phyloP scores from a whole-genome alignment of 2,113 vertebrate genomes.

The Origma solitaria region DNA sequence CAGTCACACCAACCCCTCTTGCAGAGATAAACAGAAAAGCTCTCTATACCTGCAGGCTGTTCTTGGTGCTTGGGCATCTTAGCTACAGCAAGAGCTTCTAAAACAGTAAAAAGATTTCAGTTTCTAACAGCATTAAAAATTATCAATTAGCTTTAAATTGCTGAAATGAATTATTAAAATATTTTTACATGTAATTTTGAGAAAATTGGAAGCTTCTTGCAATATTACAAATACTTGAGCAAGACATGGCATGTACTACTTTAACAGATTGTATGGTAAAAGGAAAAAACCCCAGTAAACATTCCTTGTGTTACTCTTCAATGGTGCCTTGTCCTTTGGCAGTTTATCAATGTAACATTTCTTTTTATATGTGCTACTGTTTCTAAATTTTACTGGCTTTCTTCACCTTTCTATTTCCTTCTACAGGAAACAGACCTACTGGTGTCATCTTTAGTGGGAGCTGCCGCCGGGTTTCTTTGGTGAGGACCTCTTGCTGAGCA shows the following conservation, averaged over 20 bases:
- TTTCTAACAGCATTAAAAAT: background rate
- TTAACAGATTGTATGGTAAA: background rate
- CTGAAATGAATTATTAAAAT: background rate
- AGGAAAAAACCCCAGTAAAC: accelerated
- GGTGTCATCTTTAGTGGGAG: background rate
- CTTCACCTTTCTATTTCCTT: background rate
- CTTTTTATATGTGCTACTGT: background rate
- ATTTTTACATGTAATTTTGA: background rate
- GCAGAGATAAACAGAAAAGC: background rate
- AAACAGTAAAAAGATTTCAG: background rate
- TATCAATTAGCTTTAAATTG: background rate
- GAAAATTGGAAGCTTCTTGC: background rate
- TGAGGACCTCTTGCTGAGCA: background rate
- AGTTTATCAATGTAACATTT: background rate
- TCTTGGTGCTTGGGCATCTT: background rate
- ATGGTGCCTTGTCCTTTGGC: background rate
- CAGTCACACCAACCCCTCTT: background rate
- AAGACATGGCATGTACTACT: background rate
- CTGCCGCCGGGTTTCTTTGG: background rate
- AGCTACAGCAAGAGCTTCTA: background rate
- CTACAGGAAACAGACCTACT: background rate
- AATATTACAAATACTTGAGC: background rate
- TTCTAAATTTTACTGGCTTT: background rate
- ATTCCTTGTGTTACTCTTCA: background rate
- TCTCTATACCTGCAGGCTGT: background rate